Percentiles rank a stretch among this genome's conserved stretches.
Conservation (phyloP, 2,797 vertebrate species). For the Gadopsis bispinosus region DNA sequence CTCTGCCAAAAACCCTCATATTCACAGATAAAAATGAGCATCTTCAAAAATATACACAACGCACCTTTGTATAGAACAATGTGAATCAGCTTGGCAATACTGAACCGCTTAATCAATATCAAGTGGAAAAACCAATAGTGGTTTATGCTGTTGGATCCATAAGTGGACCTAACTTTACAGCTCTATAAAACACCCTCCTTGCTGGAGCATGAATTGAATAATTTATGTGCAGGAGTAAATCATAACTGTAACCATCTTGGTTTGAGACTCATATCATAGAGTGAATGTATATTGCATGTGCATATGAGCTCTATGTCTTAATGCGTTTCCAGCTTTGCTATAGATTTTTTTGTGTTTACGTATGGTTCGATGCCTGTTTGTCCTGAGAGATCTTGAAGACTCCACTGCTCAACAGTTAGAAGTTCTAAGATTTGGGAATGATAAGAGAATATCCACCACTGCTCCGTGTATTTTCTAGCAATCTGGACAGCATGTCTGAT, state of each 20-base stretch:
- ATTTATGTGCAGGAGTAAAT: constrained; percentile 76
- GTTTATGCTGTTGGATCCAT: constrained; percentile 79
- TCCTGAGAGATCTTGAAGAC: not conserved
- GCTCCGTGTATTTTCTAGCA: constrained; percentile 36
- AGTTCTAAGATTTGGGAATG: constrained; percentile 1
- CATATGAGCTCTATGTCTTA: constrained; percentile 34
- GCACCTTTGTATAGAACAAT: constrained; percentile 57
- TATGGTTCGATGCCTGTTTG: constrained; percentile 6
- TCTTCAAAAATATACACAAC: constrained; percentile 68
- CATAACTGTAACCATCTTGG: constrained; percentile 48
- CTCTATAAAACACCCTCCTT: constrained; percentile 78
- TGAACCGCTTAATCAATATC: constrained; percentile 78
- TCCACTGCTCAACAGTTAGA: not conserved
- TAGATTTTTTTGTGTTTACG: constrained; percentile 7
- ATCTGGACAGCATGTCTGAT: constrained; percentile 34
- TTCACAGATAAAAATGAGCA: constrained; percentile 80
- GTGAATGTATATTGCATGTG: constrained; percentile 25
- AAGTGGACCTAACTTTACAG: constrained; percentile 82
- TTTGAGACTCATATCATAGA: constrained; percentile 44
- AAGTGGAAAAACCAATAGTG: constrained; percentile 77
- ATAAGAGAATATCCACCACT: constrained; percentile 11
- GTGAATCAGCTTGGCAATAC: constrained; percentile 71
- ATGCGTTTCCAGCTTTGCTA: not conserved
- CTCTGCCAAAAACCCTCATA: constrained; percentile 70
- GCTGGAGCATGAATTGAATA: constrained; percentile 67